Evolutionary conservation across 1,140 invertebrate genomes (phyloP), one percentile per base, ranked within the genome.

Genomic region (Diachasmimorpha longicaudata): DNA sequence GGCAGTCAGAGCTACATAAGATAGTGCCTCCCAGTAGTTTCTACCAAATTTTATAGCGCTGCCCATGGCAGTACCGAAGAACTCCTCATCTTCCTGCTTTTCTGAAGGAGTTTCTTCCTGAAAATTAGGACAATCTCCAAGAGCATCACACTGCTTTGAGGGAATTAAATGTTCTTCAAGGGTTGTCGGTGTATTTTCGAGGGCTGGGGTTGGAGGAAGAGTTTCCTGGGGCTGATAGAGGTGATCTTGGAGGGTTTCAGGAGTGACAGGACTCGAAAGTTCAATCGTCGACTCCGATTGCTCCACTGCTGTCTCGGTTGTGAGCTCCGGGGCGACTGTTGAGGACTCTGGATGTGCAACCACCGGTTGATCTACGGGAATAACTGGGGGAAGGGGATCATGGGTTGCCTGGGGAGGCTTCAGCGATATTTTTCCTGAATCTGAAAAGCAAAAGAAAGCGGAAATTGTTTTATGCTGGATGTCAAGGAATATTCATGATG

Each of bases 1-100:
- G n/a, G 93, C 92, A 63, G 94, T 93, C 70, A 94, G 92, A 68
- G 84, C 80, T 55, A 88, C 71, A 74, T 86, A 88, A 5, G 86
- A 82, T 36, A 89, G 55, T 37, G 81, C 82, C 76, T 86, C 81
- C 81, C 85, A 87, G 76, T 86, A 87, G 78, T 81, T 83, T 72
- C 76, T 70, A 55, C 74, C 70, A 25, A 82, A 72, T 76, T 79
- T 79, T 78, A 63, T 73, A 37, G 66, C 52, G 52, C 79, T 70
- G 19, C 78, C 76, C 55, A 81, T 42, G 69, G 44, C 46, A 14
- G 23, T 72, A 23, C 52, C 70, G 16, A 36, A 21, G 11, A 42
- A 39, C 16, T 36, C 36, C 37, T 42, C 67, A 10, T 42, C 31
- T 31, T 31, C 37, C 39, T 42, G 14, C 13, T 0, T 13, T 25